Percentiles rank a stretch among this genome's conserved stretches.
These are phyloP conservation scores for Auanema freiburgensis DNA, from an alignment of 2,888 invertebrate genomes.

Conservation along the genomic window DNA sequence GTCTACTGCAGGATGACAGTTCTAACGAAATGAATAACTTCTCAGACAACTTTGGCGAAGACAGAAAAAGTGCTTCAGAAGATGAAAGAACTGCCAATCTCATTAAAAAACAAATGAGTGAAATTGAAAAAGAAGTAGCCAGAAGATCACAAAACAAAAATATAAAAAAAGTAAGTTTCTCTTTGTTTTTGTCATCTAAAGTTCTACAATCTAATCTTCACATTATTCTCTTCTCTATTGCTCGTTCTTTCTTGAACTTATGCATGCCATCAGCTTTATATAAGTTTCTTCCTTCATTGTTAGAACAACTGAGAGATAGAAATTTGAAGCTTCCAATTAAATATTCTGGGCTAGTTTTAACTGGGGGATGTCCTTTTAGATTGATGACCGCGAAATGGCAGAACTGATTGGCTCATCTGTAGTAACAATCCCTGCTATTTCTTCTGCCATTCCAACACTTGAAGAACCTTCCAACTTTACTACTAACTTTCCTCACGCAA, in stretches of 20 bases:
- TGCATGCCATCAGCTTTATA: too few relatives aligned
- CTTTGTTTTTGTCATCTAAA: neutral
- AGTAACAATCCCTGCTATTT: conserved; percentile 1
- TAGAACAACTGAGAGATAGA: too few relatives aligned
- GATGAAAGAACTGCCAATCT: conserved; percentile 60
- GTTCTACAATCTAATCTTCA: too few relatives aligned
- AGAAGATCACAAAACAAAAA: conserved; percentile 64
- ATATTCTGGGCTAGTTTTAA: too few relatives aligned
- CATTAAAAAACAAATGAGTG: conserved; percentile 74
- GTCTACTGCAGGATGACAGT: too few relatives aligned
- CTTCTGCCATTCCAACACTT: neutral
- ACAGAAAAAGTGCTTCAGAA: conserved; percentile 5
- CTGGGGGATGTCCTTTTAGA: conserved; percentile 34
- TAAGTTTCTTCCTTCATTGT: too few relatives aligned
- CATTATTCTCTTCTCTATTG: too few relatives aligned
- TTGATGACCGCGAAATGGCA: conserved; percentile 59
- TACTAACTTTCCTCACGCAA: conserved; percentile 2
- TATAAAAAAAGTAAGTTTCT: conserved; percentile 55
- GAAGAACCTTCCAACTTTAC: conserved; percentile 10
- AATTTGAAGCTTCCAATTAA: too few relatives aligned
- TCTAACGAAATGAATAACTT: too few relatives aligned
- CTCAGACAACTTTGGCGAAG: too few relatives aligned
- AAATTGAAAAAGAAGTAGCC: conserved; percentile 76
- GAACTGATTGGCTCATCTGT: conserved; percentile 50
- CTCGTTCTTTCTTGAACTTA: too few relatives aligned